A percentile compares a stretch with the other conserved stretches of the same genome.
These are phyloP conservation scores for Buceros bicornis DNA, from an alignment of 2,797 vertebrate species.

Conservation along the genomic window DNA sequence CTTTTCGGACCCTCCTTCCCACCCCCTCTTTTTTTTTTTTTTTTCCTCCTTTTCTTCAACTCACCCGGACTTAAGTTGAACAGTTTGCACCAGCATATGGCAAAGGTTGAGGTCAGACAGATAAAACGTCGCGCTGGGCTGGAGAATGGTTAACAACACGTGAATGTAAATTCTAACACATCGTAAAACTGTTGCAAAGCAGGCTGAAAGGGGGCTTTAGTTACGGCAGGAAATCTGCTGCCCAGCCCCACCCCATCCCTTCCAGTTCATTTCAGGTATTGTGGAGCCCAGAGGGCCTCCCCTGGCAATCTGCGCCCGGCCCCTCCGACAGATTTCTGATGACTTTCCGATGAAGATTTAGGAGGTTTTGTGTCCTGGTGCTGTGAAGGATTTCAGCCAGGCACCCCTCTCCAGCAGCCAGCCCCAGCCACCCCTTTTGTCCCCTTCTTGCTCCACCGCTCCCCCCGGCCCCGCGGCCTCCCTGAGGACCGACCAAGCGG, in stretches of 20 bases:
- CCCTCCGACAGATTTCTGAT: conserved; percentile 89
- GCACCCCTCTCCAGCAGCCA: neutral
- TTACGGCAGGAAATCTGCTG: conserved; percentile 83
- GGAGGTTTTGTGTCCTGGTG: conserved; percentile 51
- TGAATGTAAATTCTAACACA: conserved; percentile 89
- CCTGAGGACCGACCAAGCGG: neutral
- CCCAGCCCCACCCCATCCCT: conserved; percentile 81
- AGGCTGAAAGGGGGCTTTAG: conserved; percentile 73
- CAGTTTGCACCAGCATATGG: conserved; percentile 89
- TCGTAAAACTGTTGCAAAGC: conserved; percentile 82
- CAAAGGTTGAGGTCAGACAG: conserved; percentile 93
- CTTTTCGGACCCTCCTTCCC: neutral
- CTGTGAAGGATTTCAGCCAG: conserved; percentile 70
- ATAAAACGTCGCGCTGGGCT: conserved; percentile 89
- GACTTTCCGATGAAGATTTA: conserved; percentile 92
- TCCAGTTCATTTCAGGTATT: conserved; percentile 92
- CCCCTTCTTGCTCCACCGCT: neutral
- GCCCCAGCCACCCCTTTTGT: conserved; percentile 33
- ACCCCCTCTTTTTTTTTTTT: neutral
- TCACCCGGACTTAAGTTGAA: conserved; percentile 55
- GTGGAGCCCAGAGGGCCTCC: conserved; percentile 83
- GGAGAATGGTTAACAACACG: conserved; percentile 92
- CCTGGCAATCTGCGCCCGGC: conserved; percentile 87
- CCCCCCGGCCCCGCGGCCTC: neutral
- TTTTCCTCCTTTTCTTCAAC: conserved; percentile 3